Percentiles rank a stretch among this genome's conserved stretches.
Evolutionary conservation across 53 echinoderm and acorn worm species (phyloP).

Genomic region (Actinopyga echinites): DNA sequence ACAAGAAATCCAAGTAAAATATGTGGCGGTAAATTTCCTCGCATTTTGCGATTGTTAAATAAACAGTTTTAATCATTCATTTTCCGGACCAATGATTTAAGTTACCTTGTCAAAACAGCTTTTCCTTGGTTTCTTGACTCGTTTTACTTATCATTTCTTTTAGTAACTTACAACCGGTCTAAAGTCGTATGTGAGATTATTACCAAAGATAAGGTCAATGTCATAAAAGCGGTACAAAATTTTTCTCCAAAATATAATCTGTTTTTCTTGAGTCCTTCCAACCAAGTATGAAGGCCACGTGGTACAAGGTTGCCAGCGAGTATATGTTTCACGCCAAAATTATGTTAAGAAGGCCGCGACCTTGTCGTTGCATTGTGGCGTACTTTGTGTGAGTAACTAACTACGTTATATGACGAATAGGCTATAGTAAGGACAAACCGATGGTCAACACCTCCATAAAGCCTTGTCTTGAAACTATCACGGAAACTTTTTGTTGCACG

Average conservation of each 20-base stretch:
- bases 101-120: conserved; percentile 4
- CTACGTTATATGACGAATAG: not conserved
- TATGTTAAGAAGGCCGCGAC: conserved; percentile 25
- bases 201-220: conserved; percentile 21
- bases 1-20: no score
- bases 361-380: not conserved
- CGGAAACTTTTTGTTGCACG: no score
- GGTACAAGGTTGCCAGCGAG: not conserved
- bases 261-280: conserved; percentile 6
- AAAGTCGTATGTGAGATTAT: conserved; percentile 21
- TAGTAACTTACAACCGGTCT: conserved; percentile 13
- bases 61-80: conserved; percentile 30
- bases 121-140: conserved; percentile 24
- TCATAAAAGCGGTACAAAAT: conserved; percentile 8
- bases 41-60: conserved; percentile 12
- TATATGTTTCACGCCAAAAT: conserved; percentile 12
- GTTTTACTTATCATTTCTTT: not conserved
- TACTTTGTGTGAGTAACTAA: not conserved
- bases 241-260: conserved; percentile 11
- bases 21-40: not conserved
- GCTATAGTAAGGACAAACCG: no score
- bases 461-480: no score
- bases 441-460: no score
- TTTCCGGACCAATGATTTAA: not conserved
- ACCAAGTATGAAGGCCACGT: conserved; percentile 12